phyloP scores from a whole-genome alignment of 2,113 vertebrate species.

The Ia io region DNA sequence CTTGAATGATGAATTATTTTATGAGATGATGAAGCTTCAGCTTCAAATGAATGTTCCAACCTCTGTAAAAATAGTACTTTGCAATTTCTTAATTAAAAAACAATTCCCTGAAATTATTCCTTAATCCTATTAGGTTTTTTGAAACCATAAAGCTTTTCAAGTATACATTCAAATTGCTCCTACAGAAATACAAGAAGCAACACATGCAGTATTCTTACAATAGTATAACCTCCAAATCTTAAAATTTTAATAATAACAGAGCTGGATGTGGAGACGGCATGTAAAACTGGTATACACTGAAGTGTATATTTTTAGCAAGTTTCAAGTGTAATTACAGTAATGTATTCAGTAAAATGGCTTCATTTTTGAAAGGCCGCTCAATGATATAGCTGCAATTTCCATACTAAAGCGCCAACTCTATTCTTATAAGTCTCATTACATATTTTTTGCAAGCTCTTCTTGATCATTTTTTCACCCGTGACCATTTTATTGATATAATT shows the following conservation, averaged over 20 bases:
- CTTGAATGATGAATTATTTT: constrained; percentile 18
- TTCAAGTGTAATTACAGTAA: constrained; percentile 61
- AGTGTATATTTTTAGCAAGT: constrained; percentile 40
- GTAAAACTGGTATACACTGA: background rate
- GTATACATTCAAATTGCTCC: constrained; percentile 1
- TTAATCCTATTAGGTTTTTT: constrained; percentile 28
- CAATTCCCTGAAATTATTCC: constrained; percentile 30
- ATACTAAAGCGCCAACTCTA: constrained; percentile 35
- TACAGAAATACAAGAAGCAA: constrained; percentile 19
- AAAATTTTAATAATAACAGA: constrained; percentile 24
- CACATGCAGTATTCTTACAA: background rate
- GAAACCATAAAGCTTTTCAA: constrained; percentile 9
- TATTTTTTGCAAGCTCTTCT: constrained; percentile 22
- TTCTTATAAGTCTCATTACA: constrained; percentile 35
- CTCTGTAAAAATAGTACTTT: constrained; percentile 44
- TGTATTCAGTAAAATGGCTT: constrained; percentile 44
- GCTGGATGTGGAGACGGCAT: background rate
- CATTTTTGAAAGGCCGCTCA: constrained; percentile 52
- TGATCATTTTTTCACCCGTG: constrained; percentile 19
- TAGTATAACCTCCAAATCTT: background rate
- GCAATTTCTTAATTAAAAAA: constrained; percentile 40
- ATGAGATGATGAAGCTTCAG: constrained; percentile 40
- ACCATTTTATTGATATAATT: constrained; percentile 46
- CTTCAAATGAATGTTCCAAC: constrained; percentile 6
- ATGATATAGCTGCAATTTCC: constrained; percentile 23